These are phyloP conservation scores for Aphis craccivora DNA, from an alignment of 1,140 invertebrate species.

Conservation along the genomic window DNA sequence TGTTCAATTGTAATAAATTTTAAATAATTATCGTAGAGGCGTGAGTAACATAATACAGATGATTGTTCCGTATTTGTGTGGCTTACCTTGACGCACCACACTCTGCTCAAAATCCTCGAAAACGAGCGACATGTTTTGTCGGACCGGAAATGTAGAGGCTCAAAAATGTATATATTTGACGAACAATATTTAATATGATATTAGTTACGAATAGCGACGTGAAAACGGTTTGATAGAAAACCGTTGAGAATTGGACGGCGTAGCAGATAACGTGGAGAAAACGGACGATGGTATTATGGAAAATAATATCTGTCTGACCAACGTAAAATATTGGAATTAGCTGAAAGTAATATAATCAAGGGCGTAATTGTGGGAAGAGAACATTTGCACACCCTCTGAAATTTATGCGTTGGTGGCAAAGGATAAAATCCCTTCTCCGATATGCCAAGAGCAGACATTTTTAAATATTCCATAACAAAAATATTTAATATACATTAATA, in stretches of 20 bases:
- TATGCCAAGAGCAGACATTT: no score
- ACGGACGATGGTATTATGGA: not conserved
- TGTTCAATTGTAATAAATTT: not conserved
- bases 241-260: not conserved
- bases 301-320: not conserved
- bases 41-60: not conserved
- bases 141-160: not conserved
- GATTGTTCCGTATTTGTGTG: not conserved
- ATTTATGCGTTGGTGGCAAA: no score
- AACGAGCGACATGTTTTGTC: not conserved
- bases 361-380: no score
- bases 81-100: not conserved
- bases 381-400: no score
- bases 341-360: no score
- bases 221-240: not conserved
- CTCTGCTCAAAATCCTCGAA: not conserved
- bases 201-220: not conserved
- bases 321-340: not conserved
- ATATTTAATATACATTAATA: no score
- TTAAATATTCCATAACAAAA: no score
- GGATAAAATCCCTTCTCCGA: no score
- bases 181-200: not conserved
- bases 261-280: not conserved
- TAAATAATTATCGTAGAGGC: not conserved
- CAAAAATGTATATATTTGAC: not conserved